phyloP scores from a whole-genome alignment of 2,888 invertebrate genomes.

The Thymelicus lineola region DNA sequence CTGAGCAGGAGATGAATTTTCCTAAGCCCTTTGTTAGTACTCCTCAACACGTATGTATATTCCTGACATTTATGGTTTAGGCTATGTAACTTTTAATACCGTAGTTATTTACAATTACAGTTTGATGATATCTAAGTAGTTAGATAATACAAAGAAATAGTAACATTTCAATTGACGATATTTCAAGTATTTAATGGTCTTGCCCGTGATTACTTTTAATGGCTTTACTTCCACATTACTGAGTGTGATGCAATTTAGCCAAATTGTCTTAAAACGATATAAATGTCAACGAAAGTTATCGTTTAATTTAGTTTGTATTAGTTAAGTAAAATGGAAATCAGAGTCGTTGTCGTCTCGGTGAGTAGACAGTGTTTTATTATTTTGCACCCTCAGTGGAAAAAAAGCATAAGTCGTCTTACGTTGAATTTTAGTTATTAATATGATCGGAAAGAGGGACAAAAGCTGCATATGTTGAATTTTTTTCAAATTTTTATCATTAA shows the following conservation, averaged over 20 bases:
- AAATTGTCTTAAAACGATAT: conserved; percentile 27
- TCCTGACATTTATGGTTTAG: no score
- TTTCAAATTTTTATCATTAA: no score
- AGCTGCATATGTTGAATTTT: no score
- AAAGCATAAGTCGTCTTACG: no score
- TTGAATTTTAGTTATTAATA: no score
- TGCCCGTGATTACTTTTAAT: conserved; percentile 9
- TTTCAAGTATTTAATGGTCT: conserved; percentile 7
- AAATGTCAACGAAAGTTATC: conserved; percentile 21
- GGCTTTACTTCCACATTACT: conserved; percentile 12
- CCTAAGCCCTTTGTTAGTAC: no score
- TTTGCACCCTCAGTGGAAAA: no score
- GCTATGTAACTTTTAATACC: no score
- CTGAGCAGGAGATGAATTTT: no score
- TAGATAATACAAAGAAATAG: not conserved
- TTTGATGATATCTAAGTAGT: not conserved
- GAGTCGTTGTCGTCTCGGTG: conserved; percentile 57
- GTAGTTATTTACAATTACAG: no score
- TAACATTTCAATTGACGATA: conserved; percentile 16
- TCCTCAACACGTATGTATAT: no score
- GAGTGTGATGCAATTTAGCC: conserved; percentile 24
- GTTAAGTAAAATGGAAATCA: conserved; percentile 53
- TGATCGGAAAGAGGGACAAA: no score
- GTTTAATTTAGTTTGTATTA: conserved; percentile 11
- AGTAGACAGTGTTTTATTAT: conserved; percentile 41